Conservation (phyloP, 2,888 invertebrate genomes). For the Baronia brevicornis region DNA sequence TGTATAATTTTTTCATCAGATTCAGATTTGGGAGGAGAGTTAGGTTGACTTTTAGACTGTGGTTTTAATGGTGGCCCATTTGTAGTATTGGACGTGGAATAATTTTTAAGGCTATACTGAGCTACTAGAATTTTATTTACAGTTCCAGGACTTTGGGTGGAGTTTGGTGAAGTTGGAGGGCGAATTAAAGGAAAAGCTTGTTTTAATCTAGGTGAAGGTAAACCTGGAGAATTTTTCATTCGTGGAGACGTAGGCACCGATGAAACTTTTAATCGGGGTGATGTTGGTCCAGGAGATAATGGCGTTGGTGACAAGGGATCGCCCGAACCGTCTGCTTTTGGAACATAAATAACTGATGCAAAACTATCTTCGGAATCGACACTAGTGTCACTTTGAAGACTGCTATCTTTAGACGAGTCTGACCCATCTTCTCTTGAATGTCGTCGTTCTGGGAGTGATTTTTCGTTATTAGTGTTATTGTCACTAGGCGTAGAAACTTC, state of each 20-base stretch:
- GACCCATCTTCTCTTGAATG: conserved; percentile 92
- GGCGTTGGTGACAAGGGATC: conserved; percentile 77
- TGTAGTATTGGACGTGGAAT: conserved; percentile 48
- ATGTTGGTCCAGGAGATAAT: conserved; percentile 77
- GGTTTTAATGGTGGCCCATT: conserved; percentile 44
- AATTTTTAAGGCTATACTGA: conserved; percentile 73
- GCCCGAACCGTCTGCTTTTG: conserved; percentile 82
- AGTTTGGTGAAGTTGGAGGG: conserved; percentile 76
- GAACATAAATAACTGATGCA: conserved; percentile 93
- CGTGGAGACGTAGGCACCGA: conserved; percentile 87
- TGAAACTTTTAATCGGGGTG: conserved; percentile 78
- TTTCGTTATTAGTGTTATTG: conserved; percentile 58
- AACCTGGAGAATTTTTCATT: conserved; percentile 81
- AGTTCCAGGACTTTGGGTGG: conserved; percentile 65
- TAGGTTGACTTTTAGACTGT: conserved; percentile 66
- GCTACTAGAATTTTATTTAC: conserved; percentile 75
- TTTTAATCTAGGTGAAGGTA: conserved; percentile 80
- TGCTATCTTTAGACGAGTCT: conserved; percentile 91
- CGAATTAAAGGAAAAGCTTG: conserved; percentile 78
- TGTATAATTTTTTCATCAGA: conserved; percentile 48
- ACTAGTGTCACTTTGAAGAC: conserved; percentile 94
- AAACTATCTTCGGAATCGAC: conserved; percentile 96
- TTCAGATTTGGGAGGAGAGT: conserved; percentile 66
- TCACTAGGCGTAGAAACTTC: conserved; percentile 65
- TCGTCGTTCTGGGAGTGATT: conserved; percentile 78